phyloP scores from a whole-genome alignment of 2,888 invertebrate genomes.

The Stegophylla sp. region DNA sequence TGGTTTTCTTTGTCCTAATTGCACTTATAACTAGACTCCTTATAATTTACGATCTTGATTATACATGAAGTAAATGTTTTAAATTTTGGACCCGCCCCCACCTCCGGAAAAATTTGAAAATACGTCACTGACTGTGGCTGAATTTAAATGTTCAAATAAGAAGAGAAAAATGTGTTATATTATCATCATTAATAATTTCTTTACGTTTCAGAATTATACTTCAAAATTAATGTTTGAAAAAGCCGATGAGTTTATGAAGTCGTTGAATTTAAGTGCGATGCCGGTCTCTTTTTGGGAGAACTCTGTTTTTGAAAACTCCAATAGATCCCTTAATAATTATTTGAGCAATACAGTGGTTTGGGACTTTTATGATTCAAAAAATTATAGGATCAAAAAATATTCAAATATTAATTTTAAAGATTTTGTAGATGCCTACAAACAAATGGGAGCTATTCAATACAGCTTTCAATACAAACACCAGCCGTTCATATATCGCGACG shows the following conservation, averaged over 20 bases:
- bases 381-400: slow-evolving; percentile 83
- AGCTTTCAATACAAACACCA: slow-evolving; percentile 77
- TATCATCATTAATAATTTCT: neutral
- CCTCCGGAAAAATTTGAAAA: no score
- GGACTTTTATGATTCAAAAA: slow-evolving; percentile 82
- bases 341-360: slow-evolving; percentile 89
- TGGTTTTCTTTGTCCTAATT: no score
- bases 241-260: slow-evolving; percentile 85
- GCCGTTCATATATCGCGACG: slow-evolving; percentile 75
- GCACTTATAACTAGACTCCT: no score
- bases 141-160: neutral
- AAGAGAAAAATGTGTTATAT: neutral
- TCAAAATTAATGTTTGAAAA: slow-evolving; percentile 79
- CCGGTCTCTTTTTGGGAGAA: slow-evolving; percentile 84
- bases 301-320: slow-evolving; percentile 82
- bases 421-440: slow-evolving; percentile 70
- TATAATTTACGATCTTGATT: no score
- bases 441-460: slow-evolving; percentile 84
- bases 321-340: slow-evolving; percentile 73
- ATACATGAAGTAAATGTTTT: no score
- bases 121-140: no score
- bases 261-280: slow-evolving; percentile 81
- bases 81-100: no score
- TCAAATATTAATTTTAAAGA: slow-evolving; percentile 72
- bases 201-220: slow-evolving; percentile 72